Conservation (phyloP, 2,797 vertebrate species). For the Anguilla marmorata region DNA sequence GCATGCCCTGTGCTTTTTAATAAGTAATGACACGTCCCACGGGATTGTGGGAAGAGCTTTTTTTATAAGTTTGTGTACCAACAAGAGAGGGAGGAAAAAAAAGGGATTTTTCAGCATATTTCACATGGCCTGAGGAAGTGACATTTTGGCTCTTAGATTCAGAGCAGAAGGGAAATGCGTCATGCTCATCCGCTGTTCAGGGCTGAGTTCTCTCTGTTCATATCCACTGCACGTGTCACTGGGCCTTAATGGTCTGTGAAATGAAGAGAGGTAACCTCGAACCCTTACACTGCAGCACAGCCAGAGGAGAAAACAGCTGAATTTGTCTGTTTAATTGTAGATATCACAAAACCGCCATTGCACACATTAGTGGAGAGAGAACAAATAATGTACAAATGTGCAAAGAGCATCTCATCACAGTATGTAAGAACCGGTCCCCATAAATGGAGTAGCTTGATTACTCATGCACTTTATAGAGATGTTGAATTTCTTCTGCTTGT, state of each 20-base stretch:
- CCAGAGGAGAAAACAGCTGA: not conserved
- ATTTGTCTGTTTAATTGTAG: slow-evolving; percentile 1
- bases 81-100: not conserved
- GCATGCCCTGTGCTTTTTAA: slow-evolving; percentile 29
- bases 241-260: slow-evolving; percentile 11
- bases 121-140: slow-evolving; percentile 19
- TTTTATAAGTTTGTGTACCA: slow-evolving; percentile 33
- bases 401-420: not conserved
- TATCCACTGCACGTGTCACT: not conserved
- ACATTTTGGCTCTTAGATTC: not conserved
- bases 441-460: not conserved
- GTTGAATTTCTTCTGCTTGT: not conserved
- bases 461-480: not conserved
- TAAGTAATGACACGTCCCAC: slow-evolving; percentile 19
- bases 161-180: not conserved
- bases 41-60: slow-evolving; percentile 40
- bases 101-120: not conserved
- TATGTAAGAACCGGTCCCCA: not conserved
- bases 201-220: not conserved
- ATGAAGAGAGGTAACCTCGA: not conserved
- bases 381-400: not conserved
- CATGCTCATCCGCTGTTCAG: not conserved
- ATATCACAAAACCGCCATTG: not conserved
- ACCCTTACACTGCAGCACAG: not conserved
- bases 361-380: not conserved